These are phyloP conservation scores for Lepidocyrtinus sp. DNA, from an alignment of 2,888 invertebrate species.

Conservation along the genomic window DNA sequence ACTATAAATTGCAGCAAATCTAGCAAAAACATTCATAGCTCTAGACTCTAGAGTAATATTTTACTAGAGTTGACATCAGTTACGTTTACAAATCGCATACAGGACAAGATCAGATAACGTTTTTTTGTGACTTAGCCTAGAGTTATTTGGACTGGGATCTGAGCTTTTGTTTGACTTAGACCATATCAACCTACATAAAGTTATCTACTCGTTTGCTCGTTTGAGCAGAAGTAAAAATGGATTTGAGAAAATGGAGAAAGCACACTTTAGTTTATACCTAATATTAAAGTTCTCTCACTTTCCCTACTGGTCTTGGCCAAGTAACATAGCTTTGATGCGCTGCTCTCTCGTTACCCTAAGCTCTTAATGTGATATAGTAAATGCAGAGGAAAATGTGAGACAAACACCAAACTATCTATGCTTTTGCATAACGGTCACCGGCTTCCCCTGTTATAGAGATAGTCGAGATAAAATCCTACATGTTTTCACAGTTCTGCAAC, in stretches of 20 bases:
- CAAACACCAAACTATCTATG: too few species aligned
- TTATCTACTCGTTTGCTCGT: too few species aligned
- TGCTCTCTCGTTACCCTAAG: background rate
- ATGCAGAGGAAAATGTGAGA: too few species aligned
- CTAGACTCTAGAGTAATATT: background rate
- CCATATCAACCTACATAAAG: background rate
- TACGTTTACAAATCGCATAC: background rate
- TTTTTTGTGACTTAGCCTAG: background rate
- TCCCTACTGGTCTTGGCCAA: background rate
- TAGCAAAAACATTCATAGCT: background rate
- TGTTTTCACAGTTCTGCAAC: background rate
- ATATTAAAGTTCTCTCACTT: background rate
- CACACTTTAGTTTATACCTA: background rate
- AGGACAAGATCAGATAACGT: background rate
- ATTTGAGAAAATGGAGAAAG: background rate
- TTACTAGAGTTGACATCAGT: background rate
- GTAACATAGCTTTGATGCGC: background rate
- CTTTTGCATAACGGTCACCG: too few species aligned
- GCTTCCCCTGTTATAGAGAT: background rate
- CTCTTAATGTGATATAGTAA: too few species aligned
- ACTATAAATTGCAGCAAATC: background rate
- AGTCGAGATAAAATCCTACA: background rate
- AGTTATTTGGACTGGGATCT: background rate
- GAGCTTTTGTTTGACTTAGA: background rate
- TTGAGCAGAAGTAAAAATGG: background rate